Base-by-base conservation (phyloP, 2,797 vertebrate species). In the Erethizon dorsatum region DNA sequence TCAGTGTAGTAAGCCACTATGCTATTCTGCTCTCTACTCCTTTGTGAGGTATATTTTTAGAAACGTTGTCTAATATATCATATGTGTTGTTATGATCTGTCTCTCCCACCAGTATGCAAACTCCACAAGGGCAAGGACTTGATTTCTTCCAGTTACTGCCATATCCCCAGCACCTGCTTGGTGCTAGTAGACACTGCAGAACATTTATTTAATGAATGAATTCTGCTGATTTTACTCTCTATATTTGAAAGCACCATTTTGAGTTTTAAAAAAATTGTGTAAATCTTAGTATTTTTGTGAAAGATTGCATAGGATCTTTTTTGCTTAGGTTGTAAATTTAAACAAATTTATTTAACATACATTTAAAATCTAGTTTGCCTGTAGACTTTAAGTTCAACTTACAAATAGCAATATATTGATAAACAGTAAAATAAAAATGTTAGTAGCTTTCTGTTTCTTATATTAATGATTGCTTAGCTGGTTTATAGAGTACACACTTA, bases 301-400 rank as follows among this genome's bases (percentile, higher is more conserved):
- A 90, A 83, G 18, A 83, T 33, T 83, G 56, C 87, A 14, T 73
- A 24, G 50, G 5, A 0, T 33, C 45, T 28, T 95, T 95, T 79
- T 73, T n/a, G 54, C 47, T 75, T 80, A 88, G 37, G 14, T 52
- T 87, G 45, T 92, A 50, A 41, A 69, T 95, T 94, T 94, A 87
- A 83, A 84, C 78, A 77, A 50, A 82, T 61, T 31, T 94, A 75
- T 37, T 82, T 91, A 77, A 26, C 24, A 33, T 17, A 3, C 83
- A 75, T 89, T 95, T 84, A 78, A 91, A 87, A 90, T 56, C 47
- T 82, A 85, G 41, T 47, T 91, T 89, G 11, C 14, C 28, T 89
- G 59, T 84, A 87, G 59, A 94, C 89, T 82, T 85, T 85, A 93
- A 95, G 31, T 9, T 90, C n/a, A 95, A 79, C 26, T 92, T 95